A percentile compares a stretch with the other conserved stretches of the same genome.
These are phyloP conservation scores for Capromys pilorides DNA, from an alignment of 2,797 vertebrate genomes.

Conservation along the genomic window DNA sequence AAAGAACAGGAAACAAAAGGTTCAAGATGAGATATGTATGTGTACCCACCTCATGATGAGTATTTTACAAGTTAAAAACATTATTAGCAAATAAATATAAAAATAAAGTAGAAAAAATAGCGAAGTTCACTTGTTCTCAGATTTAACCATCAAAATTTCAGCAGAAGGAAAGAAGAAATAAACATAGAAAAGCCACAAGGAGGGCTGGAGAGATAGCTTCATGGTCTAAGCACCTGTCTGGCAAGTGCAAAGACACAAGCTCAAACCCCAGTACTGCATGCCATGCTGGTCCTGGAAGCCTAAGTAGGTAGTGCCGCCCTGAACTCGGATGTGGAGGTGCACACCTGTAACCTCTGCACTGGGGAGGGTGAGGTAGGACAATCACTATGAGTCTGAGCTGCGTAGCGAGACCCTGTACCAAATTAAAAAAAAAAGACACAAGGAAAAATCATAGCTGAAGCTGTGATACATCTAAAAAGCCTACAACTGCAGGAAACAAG, in stretches of 20 bases:
- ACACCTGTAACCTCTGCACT: too few species aligned
- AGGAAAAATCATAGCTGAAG: neutral
- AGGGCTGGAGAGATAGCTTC: too few species aligned
- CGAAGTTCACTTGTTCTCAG: neutral
- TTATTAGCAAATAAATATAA: neutral
- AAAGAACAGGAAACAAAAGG: neutral
- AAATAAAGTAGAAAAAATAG: neutral
- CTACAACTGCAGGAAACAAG: neutral
- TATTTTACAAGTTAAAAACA: neutral
- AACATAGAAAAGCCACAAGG: neutral
- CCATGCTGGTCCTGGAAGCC: too few species aligned
- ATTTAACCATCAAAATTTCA: neutral
- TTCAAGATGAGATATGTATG: neutral
- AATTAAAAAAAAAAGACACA: neutral
- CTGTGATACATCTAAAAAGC: neutral
- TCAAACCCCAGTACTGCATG: too few species aligned
- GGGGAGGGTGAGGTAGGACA: too few species aligned
- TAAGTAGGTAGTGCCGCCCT: too few species aligned
- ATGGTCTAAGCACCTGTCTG: too few species aligned
- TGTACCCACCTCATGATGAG: neutral
- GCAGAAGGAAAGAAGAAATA: neutral
- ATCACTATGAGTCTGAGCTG: too few species aligned
- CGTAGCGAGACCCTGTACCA: too few species aligned
- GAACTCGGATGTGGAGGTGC: too few species aligned
- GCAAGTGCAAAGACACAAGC: too few species aligned